Conservation (phyloP, 1,140 invertebrate species). For the Planococcus citri region DNA sequence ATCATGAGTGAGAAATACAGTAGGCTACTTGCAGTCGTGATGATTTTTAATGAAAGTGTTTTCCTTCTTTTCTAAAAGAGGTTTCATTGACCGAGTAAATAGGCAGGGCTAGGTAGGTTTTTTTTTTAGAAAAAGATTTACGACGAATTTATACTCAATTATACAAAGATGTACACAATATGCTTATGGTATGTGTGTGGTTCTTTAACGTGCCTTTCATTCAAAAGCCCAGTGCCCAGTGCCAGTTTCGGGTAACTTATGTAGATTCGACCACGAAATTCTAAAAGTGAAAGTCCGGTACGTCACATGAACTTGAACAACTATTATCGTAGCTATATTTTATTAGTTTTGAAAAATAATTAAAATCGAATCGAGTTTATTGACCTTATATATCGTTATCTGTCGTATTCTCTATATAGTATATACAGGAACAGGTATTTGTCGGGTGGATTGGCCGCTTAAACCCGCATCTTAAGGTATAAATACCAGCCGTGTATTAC, state of each 20-base stretch:
- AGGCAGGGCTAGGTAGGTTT: too few species aligned
- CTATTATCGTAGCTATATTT: not conserved
- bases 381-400: constrained; percentile 18
- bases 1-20: not conserved
- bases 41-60: not conserved
- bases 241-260: not conserved
- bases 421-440: constrained; percentile 14
- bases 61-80: too few species aligned
- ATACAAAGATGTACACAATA: too few species aligned
- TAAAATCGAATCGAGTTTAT: constrained; percentile 8
- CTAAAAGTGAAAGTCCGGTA: not conserved
- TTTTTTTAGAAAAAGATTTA: too few species aligned
- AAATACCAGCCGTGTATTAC: constrained; percentile 6
- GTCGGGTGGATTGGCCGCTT: not conserved
- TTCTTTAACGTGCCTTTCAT: too few species aligned
- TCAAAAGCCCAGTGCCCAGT: too few species aligned
- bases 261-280: not conserved
- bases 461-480: constrained; percentile 4
- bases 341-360: not conserved
- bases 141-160: too few species aligned
- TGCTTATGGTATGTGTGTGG: too few species aligned
- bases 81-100: too few species aligned
- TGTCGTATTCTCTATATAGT: constrained; percentile 10
- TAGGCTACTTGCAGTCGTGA: not conserved
- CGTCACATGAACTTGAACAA: not conserved